Percentiles rank a stretch among this genome's conserved stretches.
Conservation (phyloP, 2,113 vertebrate genomes). For the Pelusios castaneus region DNA sequence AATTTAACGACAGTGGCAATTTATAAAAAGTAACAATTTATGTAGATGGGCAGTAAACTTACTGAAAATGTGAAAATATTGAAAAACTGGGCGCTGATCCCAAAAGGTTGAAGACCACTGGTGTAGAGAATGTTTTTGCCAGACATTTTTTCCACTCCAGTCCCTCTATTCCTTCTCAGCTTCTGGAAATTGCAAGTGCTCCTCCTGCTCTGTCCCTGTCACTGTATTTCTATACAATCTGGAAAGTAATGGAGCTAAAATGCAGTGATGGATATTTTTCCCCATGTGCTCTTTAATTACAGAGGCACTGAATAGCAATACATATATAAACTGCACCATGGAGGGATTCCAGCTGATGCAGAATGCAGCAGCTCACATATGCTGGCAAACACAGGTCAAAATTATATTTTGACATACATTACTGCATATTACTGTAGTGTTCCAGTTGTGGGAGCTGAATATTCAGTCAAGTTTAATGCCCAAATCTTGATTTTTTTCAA, state of each 20-base stretch:
- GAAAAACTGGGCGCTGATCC: no score
- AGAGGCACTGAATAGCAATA: not conserved
- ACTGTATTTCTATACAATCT: not conserved
- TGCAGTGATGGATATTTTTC: not conserved
- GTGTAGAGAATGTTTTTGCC: not conserved
- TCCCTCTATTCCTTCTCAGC: not conserved
- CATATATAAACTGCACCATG: not conserved
- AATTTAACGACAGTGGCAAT: no score
- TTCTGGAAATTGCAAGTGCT: not conserved
- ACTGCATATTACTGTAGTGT: not conserved
- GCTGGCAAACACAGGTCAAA: not conserved
- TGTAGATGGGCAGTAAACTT: no score
- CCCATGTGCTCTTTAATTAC: accelerated
- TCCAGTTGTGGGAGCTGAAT: not conserved
- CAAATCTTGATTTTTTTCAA: accelerated
- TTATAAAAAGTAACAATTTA: no score
- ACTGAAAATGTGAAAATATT: no score
- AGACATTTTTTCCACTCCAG: not conserved
- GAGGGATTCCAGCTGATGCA: not conserved
- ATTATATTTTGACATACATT: not conserved
- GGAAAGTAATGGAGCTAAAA: not conserved
- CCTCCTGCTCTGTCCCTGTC: accelerated
- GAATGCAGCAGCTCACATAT: not conserved
- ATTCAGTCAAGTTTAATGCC: not conserved
- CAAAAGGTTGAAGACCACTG: no score